These are phyloP conservation scores for Aeoliscus strigatus DNA, from an alignment of 2,797 vertebrate genomes.

Conservation along the genomic window DNA sequence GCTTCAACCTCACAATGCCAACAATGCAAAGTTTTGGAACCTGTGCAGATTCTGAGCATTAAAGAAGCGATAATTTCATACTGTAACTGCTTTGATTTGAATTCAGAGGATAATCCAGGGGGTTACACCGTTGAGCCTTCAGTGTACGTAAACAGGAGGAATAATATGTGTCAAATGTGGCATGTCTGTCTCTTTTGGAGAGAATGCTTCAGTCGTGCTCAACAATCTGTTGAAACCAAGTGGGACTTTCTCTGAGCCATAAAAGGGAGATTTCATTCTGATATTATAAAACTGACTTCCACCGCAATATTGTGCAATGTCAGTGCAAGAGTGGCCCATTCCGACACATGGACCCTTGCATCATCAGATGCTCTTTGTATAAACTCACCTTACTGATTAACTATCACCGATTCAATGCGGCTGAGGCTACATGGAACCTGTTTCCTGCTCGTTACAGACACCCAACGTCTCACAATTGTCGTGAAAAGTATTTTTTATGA, in stretches of 20 bases:
- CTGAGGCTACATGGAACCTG: too few relatives aligned
- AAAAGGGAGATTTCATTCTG: constrained; percentile 31
- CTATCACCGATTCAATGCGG: background rate
- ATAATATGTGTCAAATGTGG: too few relatives aligned
- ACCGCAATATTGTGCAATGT: constrained; percentile 19
- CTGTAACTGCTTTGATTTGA: too few relatives aligned
- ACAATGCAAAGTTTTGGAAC: too few relatives aligned
- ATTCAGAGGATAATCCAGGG: too few relatives aligned
- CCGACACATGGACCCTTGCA: too few relatives aligned
- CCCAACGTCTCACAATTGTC: background rate
- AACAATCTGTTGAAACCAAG: constrained; percentile 36
- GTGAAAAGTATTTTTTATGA: background rate
- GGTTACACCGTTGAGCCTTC: too few relatives aligned
- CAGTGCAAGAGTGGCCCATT: constrained; percentile 7
- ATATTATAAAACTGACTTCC: constrained; percentile 34
- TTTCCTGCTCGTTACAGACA: background rate
- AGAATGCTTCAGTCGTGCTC: constrained; percentile 44
- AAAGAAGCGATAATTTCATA: too few relatives aligned
- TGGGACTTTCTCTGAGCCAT: constrained; percentile 19
- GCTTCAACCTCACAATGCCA: too few relatives aligned
- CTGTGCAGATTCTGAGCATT: too few relatives aligned
- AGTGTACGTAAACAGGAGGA: too few relatives aligned
- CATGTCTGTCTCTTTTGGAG: too few relatives aligned
- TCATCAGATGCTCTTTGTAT: constrained; percentile 4
- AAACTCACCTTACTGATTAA: background rate